A percentile compares a stretch with the other conserved stretches of the same genome.
These are phyloP conservation scores for Climacteris rufus DNA, from an alignment of 2,113 vertebrate genomes.

Conservation along the genomic window DNA sequence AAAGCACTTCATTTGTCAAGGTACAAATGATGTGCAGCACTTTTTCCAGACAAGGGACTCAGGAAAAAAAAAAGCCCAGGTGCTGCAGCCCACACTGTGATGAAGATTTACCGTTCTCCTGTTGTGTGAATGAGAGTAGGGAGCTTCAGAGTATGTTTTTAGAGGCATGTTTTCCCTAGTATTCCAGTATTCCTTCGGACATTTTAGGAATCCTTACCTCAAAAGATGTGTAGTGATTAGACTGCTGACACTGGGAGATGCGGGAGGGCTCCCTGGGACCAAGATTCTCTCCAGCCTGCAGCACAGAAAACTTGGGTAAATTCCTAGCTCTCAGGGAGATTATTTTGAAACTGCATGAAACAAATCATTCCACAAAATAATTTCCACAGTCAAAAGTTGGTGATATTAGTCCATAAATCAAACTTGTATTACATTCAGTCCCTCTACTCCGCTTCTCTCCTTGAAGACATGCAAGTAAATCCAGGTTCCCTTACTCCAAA, in stretches of 20 bases:
- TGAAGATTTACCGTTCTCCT: background rate
- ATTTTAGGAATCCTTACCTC: background rate
- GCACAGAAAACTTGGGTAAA: background rate
- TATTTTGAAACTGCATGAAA: slow-evolving; percentile 1
- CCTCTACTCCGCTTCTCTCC: background rate
- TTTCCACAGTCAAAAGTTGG: background rate
- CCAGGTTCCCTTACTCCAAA: background rate
- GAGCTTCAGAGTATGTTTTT: background rate
- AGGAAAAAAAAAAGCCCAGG: background rate
- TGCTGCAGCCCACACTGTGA: background rate
- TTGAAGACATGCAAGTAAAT: background rate
- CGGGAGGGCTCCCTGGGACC: background rate
- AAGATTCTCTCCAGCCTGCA: background rate
- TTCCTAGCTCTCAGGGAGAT: background rate
- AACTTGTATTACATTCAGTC: background rate
- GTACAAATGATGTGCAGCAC: background rate
- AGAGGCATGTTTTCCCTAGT: background rate
- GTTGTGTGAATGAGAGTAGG: background rate
- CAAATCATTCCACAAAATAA: background rate
- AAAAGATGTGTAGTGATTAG: background rate
- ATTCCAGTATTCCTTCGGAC: background rate
- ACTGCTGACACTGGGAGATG: background rate
- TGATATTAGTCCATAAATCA: slow-evolving; percentile 16
- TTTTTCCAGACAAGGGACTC: background rate
- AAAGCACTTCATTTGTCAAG: background rate